Percentiles rank a stretch among this genome's conserved stretches.
These are phyloP conservation scores for Steinernema carpocapsae DNA, from an alignment of 2,888 invertebrate species.

Conservation along the genomic window DNA sequence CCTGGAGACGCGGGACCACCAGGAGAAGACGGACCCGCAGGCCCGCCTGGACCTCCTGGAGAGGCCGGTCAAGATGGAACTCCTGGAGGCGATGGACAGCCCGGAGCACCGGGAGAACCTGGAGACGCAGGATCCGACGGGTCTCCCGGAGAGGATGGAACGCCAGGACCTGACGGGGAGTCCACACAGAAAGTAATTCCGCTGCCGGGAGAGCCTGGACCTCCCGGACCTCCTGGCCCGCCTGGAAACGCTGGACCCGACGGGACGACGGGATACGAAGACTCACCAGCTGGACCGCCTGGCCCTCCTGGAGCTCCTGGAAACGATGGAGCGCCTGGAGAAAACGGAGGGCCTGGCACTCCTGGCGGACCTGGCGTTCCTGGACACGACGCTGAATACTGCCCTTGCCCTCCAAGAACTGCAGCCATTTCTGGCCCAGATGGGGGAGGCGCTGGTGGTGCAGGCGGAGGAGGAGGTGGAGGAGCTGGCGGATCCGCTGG, in stretches of 20 bases:
- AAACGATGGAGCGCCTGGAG: constrained; percentile 1
- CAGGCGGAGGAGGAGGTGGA: no score
- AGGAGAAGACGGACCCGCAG: background rate
- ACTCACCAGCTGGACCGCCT: constrained; percentile 56
- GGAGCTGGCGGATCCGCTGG: background rate
- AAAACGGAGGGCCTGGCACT: background rate
- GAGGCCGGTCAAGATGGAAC: background rate
- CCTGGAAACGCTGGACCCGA: background rate
- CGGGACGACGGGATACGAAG: constrained; percentile 40
- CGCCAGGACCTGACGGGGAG: background rate
- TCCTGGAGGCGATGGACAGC: background rate
- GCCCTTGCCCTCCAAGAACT: constrained; percentile 10
- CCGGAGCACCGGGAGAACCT: background rate
- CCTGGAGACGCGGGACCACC: background rate
- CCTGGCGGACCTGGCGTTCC: background rate
- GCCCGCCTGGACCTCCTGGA: background rate
- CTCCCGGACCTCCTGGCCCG: no score
- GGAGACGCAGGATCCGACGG: background rate
- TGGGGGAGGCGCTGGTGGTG: background rate
- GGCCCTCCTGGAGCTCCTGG: constrained; percentile 55
- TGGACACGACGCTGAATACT: constrained; percentile 16
- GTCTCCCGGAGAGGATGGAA: background rate
- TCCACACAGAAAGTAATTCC: background rate
- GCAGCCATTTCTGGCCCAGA: background rate
- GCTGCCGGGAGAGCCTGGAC: background rate